Percentiles rank a stretch among this genome's conserved stretches.
Conservation (phyloP, 2,797 vertebrate genomes). For the Sebastes ruberrimus region DNA sequence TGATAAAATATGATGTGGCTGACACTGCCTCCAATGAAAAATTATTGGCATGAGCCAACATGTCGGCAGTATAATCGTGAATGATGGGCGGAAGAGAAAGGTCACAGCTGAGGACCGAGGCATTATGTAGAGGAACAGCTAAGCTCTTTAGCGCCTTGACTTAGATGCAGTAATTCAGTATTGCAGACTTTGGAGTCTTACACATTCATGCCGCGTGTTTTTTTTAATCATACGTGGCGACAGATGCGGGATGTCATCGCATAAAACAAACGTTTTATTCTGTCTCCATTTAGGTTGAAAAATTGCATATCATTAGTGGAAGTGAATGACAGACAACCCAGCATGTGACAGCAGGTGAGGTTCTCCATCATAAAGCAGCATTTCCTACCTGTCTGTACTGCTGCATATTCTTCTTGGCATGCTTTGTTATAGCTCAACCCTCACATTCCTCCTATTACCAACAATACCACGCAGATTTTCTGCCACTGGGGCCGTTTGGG, state of each 20-base stretch:
- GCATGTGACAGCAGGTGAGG: constrained; percentile 42
- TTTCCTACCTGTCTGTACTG: constrained; percentile 34
- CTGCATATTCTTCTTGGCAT: constrained; percentile 31
- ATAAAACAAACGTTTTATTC: constrained; percentile 42
- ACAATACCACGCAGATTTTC: constrained; percentile 63
- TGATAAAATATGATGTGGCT: constrained; percentile 79
- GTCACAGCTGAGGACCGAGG: constrained; percentile 75
- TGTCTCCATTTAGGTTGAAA: constrained; percentile 36
- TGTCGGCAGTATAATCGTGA: constrained; percentile 79
- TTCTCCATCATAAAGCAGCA: constrained; percentile 30
- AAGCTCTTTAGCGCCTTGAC: constrained; percentile 70
- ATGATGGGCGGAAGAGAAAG: constrained; percentile 74
- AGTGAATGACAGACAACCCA: constrained; percentile 33
- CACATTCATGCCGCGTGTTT: constrained; percentile 10
- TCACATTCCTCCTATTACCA: constrained; percentile 51
- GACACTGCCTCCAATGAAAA: constrained; percentile 77
- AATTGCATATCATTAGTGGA: constrained; percentile 24
- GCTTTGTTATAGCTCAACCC: constrained; percentile 58
- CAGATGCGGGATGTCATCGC: constrained; percentile 15
- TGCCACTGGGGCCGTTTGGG: constrained; percentile 58
- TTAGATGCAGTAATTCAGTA: constrained; percentile 67
- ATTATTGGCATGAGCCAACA: constrained; percentile 81
- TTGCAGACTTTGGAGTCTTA: constrained; percentile 41
- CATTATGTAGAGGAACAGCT: constrained; percentile 72
- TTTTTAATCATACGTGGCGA: constrained; percentile 35